phyloP scores from a whole-genome alignment of 2,888 invertebrate species.

The Entomobrya proxima region DNA sequence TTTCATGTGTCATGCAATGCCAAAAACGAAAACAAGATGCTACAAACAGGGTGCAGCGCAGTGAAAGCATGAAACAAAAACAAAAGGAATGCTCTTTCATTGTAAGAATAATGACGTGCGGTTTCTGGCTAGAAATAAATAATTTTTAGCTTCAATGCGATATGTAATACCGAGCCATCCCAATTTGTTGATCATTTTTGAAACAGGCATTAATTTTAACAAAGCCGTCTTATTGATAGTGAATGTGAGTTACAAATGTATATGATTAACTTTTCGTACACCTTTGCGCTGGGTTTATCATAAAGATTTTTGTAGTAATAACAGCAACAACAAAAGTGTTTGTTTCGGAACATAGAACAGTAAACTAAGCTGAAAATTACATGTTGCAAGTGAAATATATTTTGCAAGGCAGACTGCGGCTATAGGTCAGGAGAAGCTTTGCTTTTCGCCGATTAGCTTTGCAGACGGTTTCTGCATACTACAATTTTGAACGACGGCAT shows the following conservation, averaged over 20 bases:
- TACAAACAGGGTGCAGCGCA: conserved; percentile 19
- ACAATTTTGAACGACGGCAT: too few species aligned
- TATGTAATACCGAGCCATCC: not conserved
- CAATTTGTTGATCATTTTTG: not conserved
- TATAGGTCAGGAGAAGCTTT: conserved; percentile 31
- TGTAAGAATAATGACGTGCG: conserved; percentile 12
- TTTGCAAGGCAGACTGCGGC: not conserved
- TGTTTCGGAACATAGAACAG: conserved; percentile 64
- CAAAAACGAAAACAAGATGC: conserved; percentile 25
- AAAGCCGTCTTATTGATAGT: too few species aligned
- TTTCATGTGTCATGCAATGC: conserved; percentile 10
- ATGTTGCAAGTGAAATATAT: conserved; percentile 1
- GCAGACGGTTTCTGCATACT: not conserved
- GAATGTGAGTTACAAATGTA: not conserved
- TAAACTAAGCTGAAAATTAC: conserved; percentile 62
- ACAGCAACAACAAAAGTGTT: conserved; percentile 37
- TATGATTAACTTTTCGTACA: not conserved
- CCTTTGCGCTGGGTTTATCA: not conserved
- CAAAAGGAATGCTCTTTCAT: conserved; percentile 11
- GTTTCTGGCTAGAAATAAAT: conserved; percentile 27
- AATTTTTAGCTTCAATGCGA: not conserved
- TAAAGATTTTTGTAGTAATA: not conserved
- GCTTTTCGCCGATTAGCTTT: not conserved
- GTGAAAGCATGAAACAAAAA: conserved; percentile 65
- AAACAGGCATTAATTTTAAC: not conserved